Conservation (phyloP, 2,797 vertebrate genomes). For the Propithecus perrieri region DNA sequence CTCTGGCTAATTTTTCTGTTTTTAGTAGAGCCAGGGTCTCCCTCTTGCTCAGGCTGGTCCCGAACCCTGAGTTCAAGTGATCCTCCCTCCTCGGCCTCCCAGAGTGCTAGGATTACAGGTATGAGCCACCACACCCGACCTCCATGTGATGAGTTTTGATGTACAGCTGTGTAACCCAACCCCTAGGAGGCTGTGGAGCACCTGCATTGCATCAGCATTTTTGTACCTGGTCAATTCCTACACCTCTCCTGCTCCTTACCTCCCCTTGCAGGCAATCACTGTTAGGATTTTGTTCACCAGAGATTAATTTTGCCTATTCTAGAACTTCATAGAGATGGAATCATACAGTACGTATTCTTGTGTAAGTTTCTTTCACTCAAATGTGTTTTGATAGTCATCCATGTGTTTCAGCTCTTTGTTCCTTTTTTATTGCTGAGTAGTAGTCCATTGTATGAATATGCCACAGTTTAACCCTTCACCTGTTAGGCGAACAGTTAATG, state of each 20-base stretch:
- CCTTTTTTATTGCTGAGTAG: neutral
- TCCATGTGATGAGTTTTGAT: neutral
- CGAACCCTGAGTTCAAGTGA: neutral
- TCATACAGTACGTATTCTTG: neutral
- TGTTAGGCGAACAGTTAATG: neutral
- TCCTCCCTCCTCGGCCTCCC: neutral
- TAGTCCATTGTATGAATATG: neutral
- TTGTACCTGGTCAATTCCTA: neutral
- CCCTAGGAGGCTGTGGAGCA: neutral
- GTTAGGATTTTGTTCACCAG: neutral
- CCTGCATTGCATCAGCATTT: neutral
- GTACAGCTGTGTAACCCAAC: neutral
- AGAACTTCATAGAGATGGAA: neutral
- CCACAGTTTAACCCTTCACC: neutral
- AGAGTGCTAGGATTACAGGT: neutral
- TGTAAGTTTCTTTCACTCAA: neutral
- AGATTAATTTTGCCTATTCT: neutral
- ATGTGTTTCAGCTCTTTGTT: neutral
- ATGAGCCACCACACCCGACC: neutral
- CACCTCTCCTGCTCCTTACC: neutral
- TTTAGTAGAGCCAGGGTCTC: neutral
- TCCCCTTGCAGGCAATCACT: neutral
- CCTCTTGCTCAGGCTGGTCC: neutral
- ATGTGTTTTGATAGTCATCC: neutral
- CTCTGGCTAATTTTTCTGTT: neutral